Base-by-base conservation (phyloP, 2,888 invertebrate species). In the Dolichomitus sp. region DNA sequence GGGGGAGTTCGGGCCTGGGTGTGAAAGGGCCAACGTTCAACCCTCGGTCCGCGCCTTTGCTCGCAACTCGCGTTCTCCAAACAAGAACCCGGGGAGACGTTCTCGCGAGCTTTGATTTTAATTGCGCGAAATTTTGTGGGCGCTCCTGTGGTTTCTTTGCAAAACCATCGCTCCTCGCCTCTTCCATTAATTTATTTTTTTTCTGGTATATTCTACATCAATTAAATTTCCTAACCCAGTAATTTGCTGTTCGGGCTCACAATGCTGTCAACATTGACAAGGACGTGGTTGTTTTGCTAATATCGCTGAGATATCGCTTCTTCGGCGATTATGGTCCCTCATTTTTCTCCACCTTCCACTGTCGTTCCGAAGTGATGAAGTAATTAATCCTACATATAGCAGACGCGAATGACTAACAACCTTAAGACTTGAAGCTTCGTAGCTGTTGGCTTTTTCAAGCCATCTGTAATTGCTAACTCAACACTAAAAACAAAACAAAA, bases 51-150 rank as follows among this genome's bases (percentile, higher is more conserved):
- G 30, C 42, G 17, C 27, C 19, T 33, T 33, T 37, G 33, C 33
- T 50, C 57, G 45, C 37, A 45, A 45, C 33, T 66, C 66, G 42
- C 57, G n/a, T 69, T 52, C 23, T 12, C 17, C 17, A 59, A 59
- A 42, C 33, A 59, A 61, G 40, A 37, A 66, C 50, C n/a, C 59
- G 37, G 23, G n/a, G 6, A 42, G 70, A 54, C 30, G 61, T 61
- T 54, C 76, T 54, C 57, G 5, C 65, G 54, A 23, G 59, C 83
- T 78, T 81, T 70, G 87, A 86, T 89, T 90, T 90, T 90, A 90
- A 91, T 90, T 89, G 88, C 88, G 85, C 86, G 84, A 87, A 89
- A 89, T 89, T 86, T 83, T 63, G 74, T 68, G 87, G 81, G 79
- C 87, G 84, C 83, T 84, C 84, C 85, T 45, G 75, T 79, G 40